Base-by-base conservation (phyloP, 2,888 invertebrate genomes). In the Sesamia inferens region DNA sequence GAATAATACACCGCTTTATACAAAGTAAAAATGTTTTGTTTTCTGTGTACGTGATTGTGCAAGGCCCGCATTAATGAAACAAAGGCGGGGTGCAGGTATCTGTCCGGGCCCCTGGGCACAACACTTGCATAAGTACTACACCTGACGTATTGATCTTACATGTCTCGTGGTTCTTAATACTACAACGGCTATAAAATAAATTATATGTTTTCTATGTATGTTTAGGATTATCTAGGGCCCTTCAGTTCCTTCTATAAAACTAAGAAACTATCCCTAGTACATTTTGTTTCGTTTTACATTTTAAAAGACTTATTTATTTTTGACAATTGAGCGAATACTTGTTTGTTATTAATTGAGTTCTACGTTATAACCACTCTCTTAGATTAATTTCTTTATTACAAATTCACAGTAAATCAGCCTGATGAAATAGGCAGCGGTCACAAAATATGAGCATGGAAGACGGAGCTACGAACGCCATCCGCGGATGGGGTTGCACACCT, bases 401-500 rank as follows among this genome's bases (percentile, higher is more conserved):
- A 93, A 79, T 77, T 86, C 78, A 83, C 79, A 87, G 84, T 68
- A 54, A 31, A 64, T 39, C 31, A n/a, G 16, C 64, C 10, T 19
- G 68, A 61, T 62, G 74, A 68, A 57, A 63, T 61, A 69, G n/a
- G 14, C n/a, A 58, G 22, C 19, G 42, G 48, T 39, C 13, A 44
- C 8, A 75, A 84, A 68, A 55, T 16, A 93, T 94, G 93, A 92
- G 91, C 83, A 87, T 88, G 24, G 92, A 92, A 78, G 92, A 90
- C 71, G 91, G 89, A 47, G 89, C 86, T 39, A 83, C 89, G 16
- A 89, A 92, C 44, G 92, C 89, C 2, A 90, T 94, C 31, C 93
- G 91, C 47, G 96, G 96, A 7, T 96, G 96, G 96, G 95, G 93
- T 3, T 95, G 94, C 80, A 95, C 95, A 2, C 95, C 96, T 3